Conservation (phyloP, 2,797 vertebrate species). For the Leucoraja ocellata region DNA sequence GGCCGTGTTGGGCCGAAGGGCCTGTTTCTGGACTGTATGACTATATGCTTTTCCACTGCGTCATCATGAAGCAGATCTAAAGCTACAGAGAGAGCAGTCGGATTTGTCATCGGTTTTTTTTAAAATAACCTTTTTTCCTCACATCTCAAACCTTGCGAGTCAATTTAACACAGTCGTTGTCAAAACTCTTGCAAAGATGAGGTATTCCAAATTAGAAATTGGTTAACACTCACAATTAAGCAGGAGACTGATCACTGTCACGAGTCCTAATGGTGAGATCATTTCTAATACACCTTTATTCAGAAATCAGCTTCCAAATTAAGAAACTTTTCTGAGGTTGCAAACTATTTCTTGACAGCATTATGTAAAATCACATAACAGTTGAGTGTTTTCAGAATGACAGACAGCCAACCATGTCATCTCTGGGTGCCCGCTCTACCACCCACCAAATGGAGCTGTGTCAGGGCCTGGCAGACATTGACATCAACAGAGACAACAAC, state of each 20-base stretch:
- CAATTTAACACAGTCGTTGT: not conserved
- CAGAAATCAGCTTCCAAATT: not conserved
- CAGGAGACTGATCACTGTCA: not conserved
- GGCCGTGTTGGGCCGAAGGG: no score
- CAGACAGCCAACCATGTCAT: no score
- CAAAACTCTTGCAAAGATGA: not conserved
- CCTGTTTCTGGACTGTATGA: no score
- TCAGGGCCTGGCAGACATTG: no score
- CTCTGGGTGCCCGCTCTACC: no score
- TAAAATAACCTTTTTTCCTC: not conserved
- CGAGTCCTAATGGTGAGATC: not conserved
- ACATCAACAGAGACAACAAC: no score
- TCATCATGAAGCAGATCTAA: not conserved
- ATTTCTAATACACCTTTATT: not conserved
- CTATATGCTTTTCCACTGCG: not conserved
- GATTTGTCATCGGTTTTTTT: not conserved
- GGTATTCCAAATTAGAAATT: not conserved
- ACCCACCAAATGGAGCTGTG: no score
- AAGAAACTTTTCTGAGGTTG: not conserved
- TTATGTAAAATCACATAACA: not conserved
- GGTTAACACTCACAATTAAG: not conserved
- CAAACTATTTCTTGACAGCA: not conserved
- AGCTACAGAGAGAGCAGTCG: not conserved
- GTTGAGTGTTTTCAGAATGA: no score
- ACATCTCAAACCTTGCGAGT: not conserved